phyloP scores from a whole-genome alignment of 2,113 vertebrate genomes.

The Bubo bubo region DNA sequence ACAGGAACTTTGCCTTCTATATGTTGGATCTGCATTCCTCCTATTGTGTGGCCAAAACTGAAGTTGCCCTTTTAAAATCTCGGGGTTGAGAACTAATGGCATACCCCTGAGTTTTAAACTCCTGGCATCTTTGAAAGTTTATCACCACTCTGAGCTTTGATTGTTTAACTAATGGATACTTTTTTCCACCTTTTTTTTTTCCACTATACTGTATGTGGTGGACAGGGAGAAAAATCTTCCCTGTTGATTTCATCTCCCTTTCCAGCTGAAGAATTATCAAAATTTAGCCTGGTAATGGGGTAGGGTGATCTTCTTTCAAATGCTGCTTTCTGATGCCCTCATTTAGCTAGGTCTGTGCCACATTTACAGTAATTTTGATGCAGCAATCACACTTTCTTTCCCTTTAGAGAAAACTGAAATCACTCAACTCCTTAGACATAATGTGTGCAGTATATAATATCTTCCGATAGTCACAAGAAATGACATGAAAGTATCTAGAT shows the following conservation, averaged over 20 bases:
- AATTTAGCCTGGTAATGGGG: not conserved
- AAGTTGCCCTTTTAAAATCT: not conserved
- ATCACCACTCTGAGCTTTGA: not conserved
- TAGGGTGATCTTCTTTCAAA: not conserved
- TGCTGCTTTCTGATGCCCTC: not conserved
- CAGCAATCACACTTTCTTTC: not conserved
- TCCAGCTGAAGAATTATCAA: not conserved
- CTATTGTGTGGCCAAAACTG: not conserved
- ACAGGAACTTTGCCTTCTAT: not conserved
- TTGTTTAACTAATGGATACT: not conserved
- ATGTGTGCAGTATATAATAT: not conserved
- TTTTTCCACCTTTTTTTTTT: accelerated
- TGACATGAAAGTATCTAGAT: not conserved
- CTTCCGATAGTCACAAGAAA: not conserved
- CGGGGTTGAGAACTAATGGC: not conserved
- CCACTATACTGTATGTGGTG: not conserved
- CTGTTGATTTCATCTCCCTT: not conserved
- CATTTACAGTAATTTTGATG: not conserved
- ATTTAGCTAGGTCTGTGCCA: not conserved
- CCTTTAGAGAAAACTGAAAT: not conserved
- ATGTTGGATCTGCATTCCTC: not conserved
- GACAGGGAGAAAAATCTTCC: not conserved
- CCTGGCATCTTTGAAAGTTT: not conserved
- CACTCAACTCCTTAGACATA: not conserved
- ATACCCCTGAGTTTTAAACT: not conserved